Conservation (phyloP, 2,113 vertebrate species). For the Ceyx margarethae region DNA sequence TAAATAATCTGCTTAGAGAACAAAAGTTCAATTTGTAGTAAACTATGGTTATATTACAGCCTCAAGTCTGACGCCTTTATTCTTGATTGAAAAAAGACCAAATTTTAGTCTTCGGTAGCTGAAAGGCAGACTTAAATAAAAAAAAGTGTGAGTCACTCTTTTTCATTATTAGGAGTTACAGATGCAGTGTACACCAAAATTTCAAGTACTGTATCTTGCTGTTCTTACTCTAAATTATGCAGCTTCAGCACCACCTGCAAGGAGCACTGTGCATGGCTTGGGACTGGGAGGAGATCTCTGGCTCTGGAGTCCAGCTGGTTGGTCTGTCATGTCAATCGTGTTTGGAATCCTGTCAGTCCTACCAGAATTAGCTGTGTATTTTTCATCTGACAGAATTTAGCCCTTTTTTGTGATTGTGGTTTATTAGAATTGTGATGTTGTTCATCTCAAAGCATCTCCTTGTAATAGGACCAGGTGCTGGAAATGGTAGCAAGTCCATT, state of each 20-base stretch:
- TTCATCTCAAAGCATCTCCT: neutral
- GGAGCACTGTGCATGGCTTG: rapidly evolving
- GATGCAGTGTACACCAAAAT: neutral
- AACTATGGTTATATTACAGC: neutral
- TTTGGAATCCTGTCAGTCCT: rapidly evolving
- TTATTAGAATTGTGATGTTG: neutral
- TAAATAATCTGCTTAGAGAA: slow-evolving; percentile 41
- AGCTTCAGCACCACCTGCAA: neutral
- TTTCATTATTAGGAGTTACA: neutral
- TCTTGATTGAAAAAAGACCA: neutral
- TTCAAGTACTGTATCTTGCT: neutral
- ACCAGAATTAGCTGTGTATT: neutral
- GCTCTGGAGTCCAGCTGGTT: neutral
- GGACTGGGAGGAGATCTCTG: neutral
- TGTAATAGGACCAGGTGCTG: neutral
- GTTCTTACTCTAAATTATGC: neutral
- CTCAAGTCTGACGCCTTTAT: neutral
- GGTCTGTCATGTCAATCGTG: neutral
- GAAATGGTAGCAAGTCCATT: neutral
- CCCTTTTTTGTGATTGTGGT: neutral
- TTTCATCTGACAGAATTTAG: neutral
- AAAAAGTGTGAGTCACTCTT: neutral
- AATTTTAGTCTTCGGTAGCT: neutral
- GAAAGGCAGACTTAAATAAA: neutral
- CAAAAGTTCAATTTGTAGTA: slow-evolving; percentile 37